phyloP scores from a whole-genome alignment of 2,888 invertebrate species.

The Trissolcus brochymenae region DNA sequence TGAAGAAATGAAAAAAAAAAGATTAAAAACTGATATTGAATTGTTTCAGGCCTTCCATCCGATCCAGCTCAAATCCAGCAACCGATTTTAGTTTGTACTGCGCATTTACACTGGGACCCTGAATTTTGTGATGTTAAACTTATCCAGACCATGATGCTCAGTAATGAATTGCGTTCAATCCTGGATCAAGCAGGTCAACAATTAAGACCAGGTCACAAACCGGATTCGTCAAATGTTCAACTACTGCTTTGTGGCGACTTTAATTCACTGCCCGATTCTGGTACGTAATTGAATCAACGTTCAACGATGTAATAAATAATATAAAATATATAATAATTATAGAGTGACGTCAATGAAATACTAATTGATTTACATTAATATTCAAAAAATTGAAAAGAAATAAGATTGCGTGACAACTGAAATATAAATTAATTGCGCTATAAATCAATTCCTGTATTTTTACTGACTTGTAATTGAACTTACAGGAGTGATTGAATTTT shows the following conservation, averaged over 20 bases:
- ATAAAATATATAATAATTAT: too few species aligned
- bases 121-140: constrained; percentile 99
- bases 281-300: constrained; percentile 72
- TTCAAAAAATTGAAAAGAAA: constrained; percentile 4
- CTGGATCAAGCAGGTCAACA: constrained; percentile 91
- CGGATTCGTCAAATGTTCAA: constrained; percentile 89
- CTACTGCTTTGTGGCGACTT: constrained; percentile 97
- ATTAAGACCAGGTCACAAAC: constrained; percentile 84
- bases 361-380: constrained; percentile 13
- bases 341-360: neutral
- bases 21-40: neutral
- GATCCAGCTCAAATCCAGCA: constrained; percentile 88
- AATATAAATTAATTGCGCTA: neutral
- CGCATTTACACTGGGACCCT: constrained; percentile 99
- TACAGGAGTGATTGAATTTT: constrained; percentile 95
- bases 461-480: constrained; percentile 53
- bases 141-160: constrained; percentile 99
- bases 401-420: too few species aligned
- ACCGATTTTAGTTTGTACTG: constrained; percentile 96
- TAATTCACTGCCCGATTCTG: constrained; percentile 98
- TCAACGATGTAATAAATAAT: too few species aligned
- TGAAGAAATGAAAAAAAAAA: neutral
- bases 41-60: constrained; percentile 81
- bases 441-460: constrained; percentile 24
- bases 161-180: constrained; percentile 93